Evolutionary conservation across 2,113 vertebrate species (phyloP).

Genomic region (Salvelinus alpinus): DNA sequence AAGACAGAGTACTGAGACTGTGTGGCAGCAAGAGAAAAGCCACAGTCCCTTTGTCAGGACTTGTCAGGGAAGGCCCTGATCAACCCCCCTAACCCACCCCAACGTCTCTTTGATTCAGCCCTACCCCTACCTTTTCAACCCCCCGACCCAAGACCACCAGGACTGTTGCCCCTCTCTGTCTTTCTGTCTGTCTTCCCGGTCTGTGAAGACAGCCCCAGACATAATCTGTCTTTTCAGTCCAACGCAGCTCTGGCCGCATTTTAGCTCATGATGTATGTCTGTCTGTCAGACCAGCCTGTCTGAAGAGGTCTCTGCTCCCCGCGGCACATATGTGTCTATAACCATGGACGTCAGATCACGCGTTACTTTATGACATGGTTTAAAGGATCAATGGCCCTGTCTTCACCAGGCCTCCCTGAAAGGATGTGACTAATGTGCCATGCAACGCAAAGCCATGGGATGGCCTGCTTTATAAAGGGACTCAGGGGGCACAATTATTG

Average conservation of each 20-base stretch:
- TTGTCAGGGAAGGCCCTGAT: constrained; percentile 32
- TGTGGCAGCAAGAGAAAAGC: constrained; percentile 36
- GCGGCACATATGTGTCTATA: background rate
- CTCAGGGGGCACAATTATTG: background rate
- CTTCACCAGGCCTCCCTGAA: constrained; percentile 7
- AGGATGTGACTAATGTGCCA: constrained; percentile 21
- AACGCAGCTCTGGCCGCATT: background rate
- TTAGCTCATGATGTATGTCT: constrained; percentile 10
- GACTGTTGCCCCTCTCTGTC: constrained; percentile 41
- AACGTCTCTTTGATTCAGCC: constrained; percentile 13
- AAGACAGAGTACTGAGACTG: no score
- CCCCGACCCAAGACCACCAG: constrained; percentile 40
- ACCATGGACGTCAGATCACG: background rate
- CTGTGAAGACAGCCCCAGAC: constrained; percentile 15
- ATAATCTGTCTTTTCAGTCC: constrained; percentile 43
- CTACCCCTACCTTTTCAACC: background rate
- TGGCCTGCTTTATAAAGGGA: no score
- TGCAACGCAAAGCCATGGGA: background rate
- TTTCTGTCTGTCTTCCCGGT: background rate
- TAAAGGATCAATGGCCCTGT: constrained; percentile 26
- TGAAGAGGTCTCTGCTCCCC: background rate
- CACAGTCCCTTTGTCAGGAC: constrained; percentile 42
- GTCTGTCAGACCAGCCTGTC: constrained; percentile 4
- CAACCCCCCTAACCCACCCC: background rate
- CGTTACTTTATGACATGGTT: constrained; percentile 6